Conservation (phyloP, 2,113 vertebrate species). For the Tonatia bakeri region DNA sequence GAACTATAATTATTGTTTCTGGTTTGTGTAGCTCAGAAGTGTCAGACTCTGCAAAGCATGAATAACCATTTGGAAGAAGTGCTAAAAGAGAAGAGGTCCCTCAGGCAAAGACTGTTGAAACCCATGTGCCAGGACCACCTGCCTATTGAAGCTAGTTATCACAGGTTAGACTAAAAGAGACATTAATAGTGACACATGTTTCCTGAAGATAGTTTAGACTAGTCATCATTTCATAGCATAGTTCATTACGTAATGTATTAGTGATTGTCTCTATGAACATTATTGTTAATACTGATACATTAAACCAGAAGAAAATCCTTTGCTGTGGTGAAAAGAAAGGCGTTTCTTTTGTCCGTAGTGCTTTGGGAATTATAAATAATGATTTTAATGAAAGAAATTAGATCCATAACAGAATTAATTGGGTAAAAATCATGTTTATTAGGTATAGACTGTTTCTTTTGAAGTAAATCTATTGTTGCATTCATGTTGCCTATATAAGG, state of each 20-base stretch:
- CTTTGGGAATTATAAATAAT: slow-evolving; percentile 46
- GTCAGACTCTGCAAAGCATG: slow-evolving; percentile 84
- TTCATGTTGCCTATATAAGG: background rate
- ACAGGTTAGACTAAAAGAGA: slow-evolving; percentile 82
- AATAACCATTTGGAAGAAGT: slow-evolving; percentile 88
- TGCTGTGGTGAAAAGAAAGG: slow-evolving; percentile 26
- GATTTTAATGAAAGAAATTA: slow-evolving; percentile 37
- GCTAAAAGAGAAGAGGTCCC: slow-evolving; percentile 84
- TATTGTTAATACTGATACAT: slow-evolving; percentile 18
- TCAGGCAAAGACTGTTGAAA: slow-evolving; percentile 87
- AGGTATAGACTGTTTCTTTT: background rate
- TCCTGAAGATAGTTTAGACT: slow-evolving; percentile 11
- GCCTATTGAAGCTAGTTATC: slow-evolving; percentile 87
- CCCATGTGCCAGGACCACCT: slow-evolving; percentile 86
- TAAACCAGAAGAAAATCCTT: slow-evolving; percentile 22
- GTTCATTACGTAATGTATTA: background rate
- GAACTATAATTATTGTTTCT: slow-evolving; percentile 14
- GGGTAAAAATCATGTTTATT: slow-evolving; percentile 29
- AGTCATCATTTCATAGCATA: slow-evolving; percentile 3
- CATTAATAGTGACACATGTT: background rate
- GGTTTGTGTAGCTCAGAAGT: slow-evolving; percentile 82
- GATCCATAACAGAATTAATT: background rate
- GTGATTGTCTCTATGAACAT: slow-evolving; percentile 30
- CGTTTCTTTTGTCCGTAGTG: background rate
- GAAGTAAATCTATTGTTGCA: background rate